Evolutionary conservation across 2,113 vertebrate genomes (phyloP), one percentile per base, ranked within the genome.

Genomic region (Ranitomeya imitator): DNA sequence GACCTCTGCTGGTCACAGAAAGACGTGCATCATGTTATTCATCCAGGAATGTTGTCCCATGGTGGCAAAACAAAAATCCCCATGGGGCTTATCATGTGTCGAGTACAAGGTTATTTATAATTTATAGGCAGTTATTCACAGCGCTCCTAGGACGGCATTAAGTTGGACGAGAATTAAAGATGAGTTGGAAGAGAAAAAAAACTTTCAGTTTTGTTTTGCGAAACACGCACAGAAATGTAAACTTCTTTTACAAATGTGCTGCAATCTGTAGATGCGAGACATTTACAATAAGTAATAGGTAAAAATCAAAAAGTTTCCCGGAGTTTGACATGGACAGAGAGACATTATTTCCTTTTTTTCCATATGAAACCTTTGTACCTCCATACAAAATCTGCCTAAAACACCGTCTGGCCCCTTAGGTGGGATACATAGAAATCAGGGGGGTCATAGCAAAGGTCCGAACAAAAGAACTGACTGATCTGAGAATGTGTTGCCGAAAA

Each of bases 81-180:
- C 54, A 60, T 26, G 78, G 23, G 78, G 52, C 16, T 23, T 4
- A 55, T 79, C 19, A 21, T 57, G 52, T 26, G 78, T 57, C 78
- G 23, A 57, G 55, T 60, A 57, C 78, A 79, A 60, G 78, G 60
- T 80, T 16, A 80, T 80, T 59, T 80, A 80, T 80, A 80, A 80
- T 80, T 57, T 59, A 80, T 59, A 57, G 55, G 7, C n/a, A 9
- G n/a, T 59, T 80, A 57, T 55, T 55, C n/a, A 26, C 21, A 79
- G 52, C 14, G 54, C 26, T 21, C 23, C 14, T 18, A 23, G 54
- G 54, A 80, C 10, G 6, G n/a, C n/a, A 6, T 10, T 79, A 19
- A 55, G 23, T 54, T 57, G 52, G 52, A 79, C n/a, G 11, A 79
- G 77, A 79, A 79, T 79, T 79, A 79, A 79, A 79, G 77, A 79